Percentiles rank a stretch among this genome's conserved stretches.
Evolutionary conservation across 2,797 vertebrate genomes (phyloP).

Genomic region (Lithobates sylvaticus): DNA sequence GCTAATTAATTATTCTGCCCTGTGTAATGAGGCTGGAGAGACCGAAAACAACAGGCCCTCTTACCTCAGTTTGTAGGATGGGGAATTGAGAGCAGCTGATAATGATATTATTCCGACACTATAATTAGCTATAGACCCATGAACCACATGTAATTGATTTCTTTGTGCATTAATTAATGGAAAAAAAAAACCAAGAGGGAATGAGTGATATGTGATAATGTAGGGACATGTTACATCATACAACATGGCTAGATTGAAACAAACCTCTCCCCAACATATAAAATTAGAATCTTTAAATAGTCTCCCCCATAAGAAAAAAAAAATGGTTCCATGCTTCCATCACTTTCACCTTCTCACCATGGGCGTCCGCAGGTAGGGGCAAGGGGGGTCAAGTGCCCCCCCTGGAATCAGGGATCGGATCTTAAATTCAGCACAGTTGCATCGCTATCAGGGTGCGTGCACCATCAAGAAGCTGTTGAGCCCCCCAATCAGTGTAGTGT

Average conservation of each 20-base stretch:
- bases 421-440: no score
- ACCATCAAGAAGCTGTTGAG: no score
- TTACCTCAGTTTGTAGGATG: slow-evolving; percentile 56
- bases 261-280: no score
- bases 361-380: no score
- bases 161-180: slow-evolving; percentile 71
- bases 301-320: no score
- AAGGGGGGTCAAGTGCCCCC: no score
- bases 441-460: no score
- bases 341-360: no score
- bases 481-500: no score
- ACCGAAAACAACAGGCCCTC: slow-evolving; percentile 18
- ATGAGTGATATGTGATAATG: slow-evolving; percentile 13
- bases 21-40: slow-evolving; percentile 51
- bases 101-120: slow-evolving; percentile 54
- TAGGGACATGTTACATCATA: slow-evolving; percentile 14
- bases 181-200: slow-evolving; percentile 38
- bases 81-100: slow-evolving; percentile 56
- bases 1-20: slow-evolving; percentile 69
- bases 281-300: no score
- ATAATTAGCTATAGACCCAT: slow-evolving; percentile 67
- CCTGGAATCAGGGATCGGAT: no score
- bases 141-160: slow-evolving; percentile 71
- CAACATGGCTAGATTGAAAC: background rate
- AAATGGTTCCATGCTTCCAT: no score